Evolutionary conservation across 2,797 vertebrate species (phyloP).

Genomic region (Eospalax fontanierii): DNA sequence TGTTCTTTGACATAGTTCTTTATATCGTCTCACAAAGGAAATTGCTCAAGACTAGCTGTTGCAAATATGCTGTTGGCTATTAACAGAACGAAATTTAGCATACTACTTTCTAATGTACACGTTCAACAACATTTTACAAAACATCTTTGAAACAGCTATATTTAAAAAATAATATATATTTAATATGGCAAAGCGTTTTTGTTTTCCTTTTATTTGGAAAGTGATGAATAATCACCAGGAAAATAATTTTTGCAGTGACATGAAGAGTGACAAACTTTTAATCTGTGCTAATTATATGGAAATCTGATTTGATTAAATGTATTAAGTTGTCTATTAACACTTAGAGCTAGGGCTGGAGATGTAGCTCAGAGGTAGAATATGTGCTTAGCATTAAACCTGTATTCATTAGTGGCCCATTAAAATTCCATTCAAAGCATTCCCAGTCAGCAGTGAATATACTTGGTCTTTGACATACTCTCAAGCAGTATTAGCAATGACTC

Average conservation of each 20-base stretch:
- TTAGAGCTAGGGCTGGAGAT: not conserved
- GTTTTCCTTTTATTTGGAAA: not conserved
- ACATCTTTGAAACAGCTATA: not conserved
- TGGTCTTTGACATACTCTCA: not conserved
- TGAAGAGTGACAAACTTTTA: not conserved
- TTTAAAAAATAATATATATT: not conserved
- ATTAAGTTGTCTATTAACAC: not conserved
- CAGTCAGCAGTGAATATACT: not conserved
- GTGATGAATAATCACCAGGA: not conserved
- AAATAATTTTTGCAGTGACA: not conserved
- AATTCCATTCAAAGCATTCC: not conserved
- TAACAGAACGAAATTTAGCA: not conserved
- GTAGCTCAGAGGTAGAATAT: not conserved
- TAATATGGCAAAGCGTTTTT: not conserved
- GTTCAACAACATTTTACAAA: not conserved
- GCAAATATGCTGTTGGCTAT: rapidly evolving
- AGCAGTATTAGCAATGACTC: constrained; percentile 5
- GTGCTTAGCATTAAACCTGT: not conserved
- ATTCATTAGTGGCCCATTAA: constrained; percentile 20
- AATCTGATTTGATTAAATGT: constrained; percentile 28
- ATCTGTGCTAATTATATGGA: not conserved
- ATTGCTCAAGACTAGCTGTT: not conserved
- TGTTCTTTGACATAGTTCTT: not conserved
- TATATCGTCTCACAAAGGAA: not conserved
- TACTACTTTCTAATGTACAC: not conserved